phyloP scores from a whole-genome alignment of 2,113 vertebrate genomes.

The Cheilinus undulatus region DNA sequence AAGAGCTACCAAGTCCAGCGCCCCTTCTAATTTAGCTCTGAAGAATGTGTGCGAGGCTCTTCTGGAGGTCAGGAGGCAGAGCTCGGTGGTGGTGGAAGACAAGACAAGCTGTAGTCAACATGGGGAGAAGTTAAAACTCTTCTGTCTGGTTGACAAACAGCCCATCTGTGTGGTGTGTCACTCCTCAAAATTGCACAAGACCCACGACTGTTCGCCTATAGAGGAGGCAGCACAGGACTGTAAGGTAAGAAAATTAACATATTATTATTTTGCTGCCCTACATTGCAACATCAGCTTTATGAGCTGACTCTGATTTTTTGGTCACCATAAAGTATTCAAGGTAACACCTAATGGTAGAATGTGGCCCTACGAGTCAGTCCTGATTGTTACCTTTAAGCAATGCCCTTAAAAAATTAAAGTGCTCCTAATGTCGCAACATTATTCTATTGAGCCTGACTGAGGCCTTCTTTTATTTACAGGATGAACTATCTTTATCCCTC shows the following conservation, averaged over 20 bases:
- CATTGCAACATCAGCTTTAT: background rate
- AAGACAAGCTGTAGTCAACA: constrained; percentile 70
- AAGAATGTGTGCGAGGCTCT: constrained; percentile 81
- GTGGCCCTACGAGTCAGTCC: constrained; percentile 50
- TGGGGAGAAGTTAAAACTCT: constrained; percentile 78
- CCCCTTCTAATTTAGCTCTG: constrained; percentile 78
- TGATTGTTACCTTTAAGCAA: background rate
- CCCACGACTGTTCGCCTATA: constrained; percentile 73
- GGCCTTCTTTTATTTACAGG: constrained; percentile 57
- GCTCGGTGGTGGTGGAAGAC: constrained; percentile 37
- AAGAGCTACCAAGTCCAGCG: constrained; percentile 64
- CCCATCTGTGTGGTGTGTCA: constrained; percentile 83
- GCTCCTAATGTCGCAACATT: background rate
- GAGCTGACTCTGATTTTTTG: background rate
- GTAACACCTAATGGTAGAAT: constrained; percentile 51
- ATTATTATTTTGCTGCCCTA: background rate
- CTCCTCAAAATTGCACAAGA: constrained; percentile 76
- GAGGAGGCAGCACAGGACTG: constrained; percentile 78
- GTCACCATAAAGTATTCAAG: background rate
- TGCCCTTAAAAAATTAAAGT: background rate
- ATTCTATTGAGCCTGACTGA: background rate
- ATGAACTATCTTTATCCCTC: constrained; percentile 66
- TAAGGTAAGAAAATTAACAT: constrained; percentile 68
- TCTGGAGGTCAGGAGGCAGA: constrained; percentile 53
- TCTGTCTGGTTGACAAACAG: constrained; percentile 79